A percentile compares a stretch with the other conserved stretches of the same genome.
Evolutionary conservation across 2,797 vertebrate species (phyloP).

Genomic region (Myotis vivesi): DNA sequence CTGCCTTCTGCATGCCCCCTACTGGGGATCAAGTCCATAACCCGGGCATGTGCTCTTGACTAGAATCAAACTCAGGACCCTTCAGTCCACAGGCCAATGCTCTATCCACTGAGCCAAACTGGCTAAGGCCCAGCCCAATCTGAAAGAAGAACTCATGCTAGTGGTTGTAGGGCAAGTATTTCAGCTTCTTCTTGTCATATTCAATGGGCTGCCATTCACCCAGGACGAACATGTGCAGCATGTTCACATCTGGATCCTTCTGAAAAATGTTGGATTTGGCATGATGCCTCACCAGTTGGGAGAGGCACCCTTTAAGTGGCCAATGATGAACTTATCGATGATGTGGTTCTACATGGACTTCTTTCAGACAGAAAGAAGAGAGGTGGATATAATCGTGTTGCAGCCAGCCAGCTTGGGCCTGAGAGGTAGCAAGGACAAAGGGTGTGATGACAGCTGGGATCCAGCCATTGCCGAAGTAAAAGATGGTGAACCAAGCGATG

Average conservation of each 20-base stretch:
- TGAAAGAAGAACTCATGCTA: constrained; percentile 97
- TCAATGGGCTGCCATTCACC: too few species aligned
- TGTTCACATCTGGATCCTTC: too few species aligned
- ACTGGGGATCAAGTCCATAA: too few species aligned
- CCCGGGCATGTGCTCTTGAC: too few species aligned
- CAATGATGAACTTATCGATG: constrained; percentile 93
- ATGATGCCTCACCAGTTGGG: too few species aligned
- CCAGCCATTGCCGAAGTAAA: constrained; percentile 92
- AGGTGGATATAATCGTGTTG: constrained; percentile 93
- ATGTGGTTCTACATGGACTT: constrained; percentile 93
- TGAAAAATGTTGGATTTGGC: too few species aligned
- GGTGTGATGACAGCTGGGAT: constrained; percentile 87
- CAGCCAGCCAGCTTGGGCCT: constrained; percentile 93
- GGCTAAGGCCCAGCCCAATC: not conserved
- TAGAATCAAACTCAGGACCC: too few species aligned
- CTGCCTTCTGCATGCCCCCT: too few species aligned
- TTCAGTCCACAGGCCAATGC: too few species aligned
- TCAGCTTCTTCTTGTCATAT: constrained; percentile 91
- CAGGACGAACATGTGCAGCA: too few species aligned
- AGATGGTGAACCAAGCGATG: constrained; percentile 88
- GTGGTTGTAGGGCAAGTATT: constrained; percentile 92
- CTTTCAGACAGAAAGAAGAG: constrained; percentile 95
- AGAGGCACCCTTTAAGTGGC: constrained; percentile 90
- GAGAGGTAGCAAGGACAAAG: constrained; percentile 88
- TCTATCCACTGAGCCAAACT: too few species aligned